Evolutionary conservation across 2,113 vertebrate species (phyloP), one percentile per base, ranked within the genome.

Genomic region (Corydoras sp.): DNA sequence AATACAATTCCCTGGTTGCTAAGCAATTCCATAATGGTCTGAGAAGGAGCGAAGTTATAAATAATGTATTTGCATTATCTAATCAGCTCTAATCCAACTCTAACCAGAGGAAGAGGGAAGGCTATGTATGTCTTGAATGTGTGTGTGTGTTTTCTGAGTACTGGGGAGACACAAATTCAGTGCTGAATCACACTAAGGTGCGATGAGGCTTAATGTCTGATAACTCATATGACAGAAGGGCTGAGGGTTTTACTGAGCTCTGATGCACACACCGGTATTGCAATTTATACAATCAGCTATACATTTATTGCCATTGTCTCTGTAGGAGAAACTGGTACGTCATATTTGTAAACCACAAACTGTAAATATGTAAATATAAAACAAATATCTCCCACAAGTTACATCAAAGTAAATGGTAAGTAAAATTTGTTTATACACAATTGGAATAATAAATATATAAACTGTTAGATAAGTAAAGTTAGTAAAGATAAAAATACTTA

Each of bases 31-130:
- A 85, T 89, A 87, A 88, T 87, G 86, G 80, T 30, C 82, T 65
- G 60, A 88, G 82, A 87, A 83, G 77, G 76, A 86, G 85, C 80
- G 81, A 84, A 87, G 85, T 90, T 89, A 91, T 90, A 89, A 92
- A 89, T 90, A 89, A 90, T 91, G 89, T 85, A 91, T 88, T 86
- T 84, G 83, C 89, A 90, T 85, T 79, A 89, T 90, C 88, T 90
- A 91, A 88, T 87, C 89, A 90, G 86, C 82, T 85, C 77, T 83
- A 77, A 85, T 78, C 83, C 85, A 76, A 81, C 84, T 82, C 80
- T 80, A 78, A 82, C 75, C 76, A 79, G 79, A 74, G 14, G 54
- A 50, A 53, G 58, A 73, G 32, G n/a, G 69, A 64, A 62, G 71
- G 59, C 65, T n/a, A 56, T 43, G 71, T 15, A 63, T 59, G 67